Percentiles rank a stretch among this genome's conserved stretches.
Conservation (phyloP, 2,888 invertebrate genomes). For the Drosophila prostipennis region DNA sequence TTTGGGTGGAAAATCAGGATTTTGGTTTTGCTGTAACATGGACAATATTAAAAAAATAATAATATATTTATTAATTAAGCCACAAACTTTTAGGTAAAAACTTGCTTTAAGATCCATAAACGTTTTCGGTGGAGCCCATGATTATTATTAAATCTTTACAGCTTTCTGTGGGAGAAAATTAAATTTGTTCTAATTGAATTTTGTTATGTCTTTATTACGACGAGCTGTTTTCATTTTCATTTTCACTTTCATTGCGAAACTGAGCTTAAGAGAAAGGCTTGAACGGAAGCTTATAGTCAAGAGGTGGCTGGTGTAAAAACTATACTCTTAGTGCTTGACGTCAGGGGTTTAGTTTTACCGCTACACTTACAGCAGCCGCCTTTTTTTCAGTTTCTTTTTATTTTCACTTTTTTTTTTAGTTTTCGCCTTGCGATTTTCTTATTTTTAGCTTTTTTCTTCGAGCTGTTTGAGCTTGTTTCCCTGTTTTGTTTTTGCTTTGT, state of each 20-base stretch:
- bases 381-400: background rate
- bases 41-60: too few relatives aligned
- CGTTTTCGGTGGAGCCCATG: background rate
- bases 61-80: too few relatives aligned
- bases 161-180: background rate
- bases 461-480: slow-evolving; percentile 3
- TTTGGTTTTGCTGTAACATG: too few relatives aligned
- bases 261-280: slow-evolving; percentile 1
- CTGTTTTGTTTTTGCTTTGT: slow-evolving; percentile 1
- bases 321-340: slow-evolving; percentile 1
- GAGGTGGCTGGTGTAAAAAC: background rate
- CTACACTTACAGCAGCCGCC: slow-evolving; percentile 1
- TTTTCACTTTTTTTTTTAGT: background rate
- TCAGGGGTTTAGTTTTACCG: slow-evolving; percentile 6
- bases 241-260: slow-evolving; percentile 3
- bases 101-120: background rate
- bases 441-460: slow-evolving; percentile 24
- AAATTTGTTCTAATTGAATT: background rate
- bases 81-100: background rate
- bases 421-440: slow-evolving; percentile 7
- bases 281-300: background rate
- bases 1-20: too few relatives aligned
- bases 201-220: background rate
- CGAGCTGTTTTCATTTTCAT: background rate
- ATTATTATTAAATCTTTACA: background rate